These are phyloP conservation scores for Chinchilla lanigera DNA, from an alignment of 2,113 vertebrate species.

Conservation along the genomic window DNA sequence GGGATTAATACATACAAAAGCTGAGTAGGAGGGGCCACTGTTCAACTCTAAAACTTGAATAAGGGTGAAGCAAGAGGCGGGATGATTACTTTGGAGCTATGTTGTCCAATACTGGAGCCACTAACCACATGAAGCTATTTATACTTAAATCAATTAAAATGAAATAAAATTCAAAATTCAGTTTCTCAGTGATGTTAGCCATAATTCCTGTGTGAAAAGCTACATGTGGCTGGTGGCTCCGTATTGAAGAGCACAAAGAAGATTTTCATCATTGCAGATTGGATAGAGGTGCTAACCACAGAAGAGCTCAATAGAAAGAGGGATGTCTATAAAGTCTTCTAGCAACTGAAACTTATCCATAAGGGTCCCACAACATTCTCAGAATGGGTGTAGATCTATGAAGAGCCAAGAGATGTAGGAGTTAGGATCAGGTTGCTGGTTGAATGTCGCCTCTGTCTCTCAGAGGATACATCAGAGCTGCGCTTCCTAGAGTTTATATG, in stretches of 20 bases:
- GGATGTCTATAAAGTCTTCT: neutral
- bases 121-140: neutral
- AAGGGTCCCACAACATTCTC: neutral
- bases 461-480: too few species aligned
- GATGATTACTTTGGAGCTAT: neutral
- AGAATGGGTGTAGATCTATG: neutral
- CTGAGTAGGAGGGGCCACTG: neutral
- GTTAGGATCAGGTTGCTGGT: neutral
- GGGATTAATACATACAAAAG: conserved; percentile 71
- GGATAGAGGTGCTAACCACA: neutral
- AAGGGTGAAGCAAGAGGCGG: neutral
- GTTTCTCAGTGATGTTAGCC: neutral
- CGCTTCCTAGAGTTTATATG: neutral
- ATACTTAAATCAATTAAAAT: conserved; percentile 40
- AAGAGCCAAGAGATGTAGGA: neutral
- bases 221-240: neutral
- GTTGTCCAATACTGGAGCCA: neutral
- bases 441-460: neutral
- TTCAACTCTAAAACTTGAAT: conserved; percentile 18
- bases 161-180: neutral
- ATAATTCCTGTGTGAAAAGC: neutral
- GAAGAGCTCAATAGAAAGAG: neutral
- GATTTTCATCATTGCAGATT: neutral
- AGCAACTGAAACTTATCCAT: neutral
- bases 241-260: neutral